Conservation (phyloP, 2,797 vertebrate genomes). For the Rhinophrynus dorsalis region DNA sequence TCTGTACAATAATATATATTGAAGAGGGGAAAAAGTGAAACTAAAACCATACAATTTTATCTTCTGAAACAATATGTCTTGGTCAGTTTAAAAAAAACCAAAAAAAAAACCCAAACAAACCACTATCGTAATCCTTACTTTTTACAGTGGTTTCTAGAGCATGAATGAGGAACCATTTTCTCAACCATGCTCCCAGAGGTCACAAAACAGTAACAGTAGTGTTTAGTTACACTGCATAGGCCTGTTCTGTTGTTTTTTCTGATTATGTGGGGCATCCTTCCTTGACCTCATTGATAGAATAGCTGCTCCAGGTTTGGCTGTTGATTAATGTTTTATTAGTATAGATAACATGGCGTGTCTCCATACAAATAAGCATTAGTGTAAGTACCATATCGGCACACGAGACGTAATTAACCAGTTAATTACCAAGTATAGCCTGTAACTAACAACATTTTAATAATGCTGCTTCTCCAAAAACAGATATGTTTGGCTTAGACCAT, state of each 20-base stretch:
- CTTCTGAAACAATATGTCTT: no score
- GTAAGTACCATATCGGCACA: conserved; percentile 69
- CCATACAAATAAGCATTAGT: conserved; percentile 66
- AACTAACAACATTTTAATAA: conserved; percentile 49
- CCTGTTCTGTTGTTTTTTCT: conserved; percentile 83
- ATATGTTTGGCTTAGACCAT: no score
- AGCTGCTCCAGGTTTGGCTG: conserved; percentile 65
- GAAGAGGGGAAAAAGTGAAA: no score
- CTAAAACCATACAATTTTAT: no score
- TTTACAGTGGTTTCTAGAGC: conserved; percentile 7
- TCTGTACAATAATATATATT: no score
- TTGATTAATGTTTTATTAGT: conserved; percentile 81
- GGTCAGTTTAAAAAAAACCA: no score
- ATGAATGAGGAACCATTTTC: conserved; percentile 52
- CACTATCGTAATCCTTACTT: no score
- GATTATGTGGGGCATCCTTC: conserved; percentile 80
- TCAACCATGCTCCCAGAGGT: conserved; percentile 77
- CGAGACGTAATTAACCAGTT: conserved; percentile 78
- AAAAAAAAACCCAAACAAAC: no score
- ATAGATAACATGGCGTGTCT: conserved; percentile 72
- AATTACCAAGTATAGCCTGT: conserved; percentile 62
- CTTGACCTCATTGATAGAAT: conserved; percentile 73
- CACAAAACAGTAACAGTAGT: conserved; percentile 75
- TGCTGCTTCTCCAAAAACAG: no score
- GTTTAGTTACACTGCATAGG: conserved; percentile 82